Conservation (phyloP, 2,888 invertebrate species). For the Diachrysia chrysitis region DNA sequence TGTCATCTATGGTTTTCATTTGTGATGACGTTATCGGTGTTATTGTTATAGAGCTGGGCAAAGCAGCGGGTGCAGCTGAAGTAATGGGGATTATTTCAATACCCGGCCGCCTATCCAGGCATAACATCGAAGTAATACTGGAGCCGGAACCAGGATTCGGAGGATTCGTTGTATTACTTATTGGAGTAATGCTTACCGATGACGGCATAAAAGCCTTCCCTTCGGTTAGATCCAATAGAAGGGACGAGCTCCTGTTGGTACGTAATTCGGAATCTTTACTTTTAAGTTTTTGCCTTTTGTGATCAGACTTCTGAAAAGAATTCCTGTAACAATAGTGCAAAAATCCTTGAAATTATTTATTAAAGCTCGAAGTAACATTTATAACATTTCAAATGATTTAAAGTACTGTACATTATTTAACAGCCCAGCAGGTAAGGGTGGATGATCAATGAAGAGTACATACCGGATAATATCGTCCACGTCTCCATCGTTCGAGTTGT, state of each 20-base stretch:
- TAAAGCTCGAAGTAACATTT: no score
- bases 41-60: conserved; percentile 95
- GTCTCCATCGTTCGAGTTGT: conserved; percentile 90
- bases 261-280: conserved; percentile 87
- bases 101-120: conserved; percentile 92
- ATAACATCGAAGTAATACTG: conserved; percentile 90
- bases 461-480: conserved; percentile 90
- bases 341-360: conserved; percentile 12
- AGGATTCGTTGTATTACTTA: conserved; percentile 88
- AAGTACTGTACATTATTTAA: no score
- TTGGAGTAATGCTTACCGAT: conserved; percentile 87
- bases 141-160: conserved; percentile 90
- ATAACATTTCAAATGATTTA: no score
- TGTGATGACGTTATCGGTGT: conserved; percentile 93
- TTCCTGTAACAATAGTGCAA: conserved; percentile 80
- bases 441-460: conserved; percentile 25
- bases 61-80: conserved; percentile 89
- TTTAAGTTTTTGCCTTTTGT: conserved; percentile 90
- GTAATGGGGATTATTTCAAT: conserved; percentile 96
- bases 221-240: conserved; percentile 88
- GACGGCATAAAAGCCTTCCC: conserved; percentile 87
- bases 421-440: no score
- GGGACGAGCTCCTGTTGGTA: conserved; percentile 77
- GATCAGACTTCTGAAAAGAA: conserved; percentile 89
- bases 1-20: conserved; percentile 84